Conservation (phyloP, 2,888 invertebrate species). For the Exocentrus adspersus region DNA sequence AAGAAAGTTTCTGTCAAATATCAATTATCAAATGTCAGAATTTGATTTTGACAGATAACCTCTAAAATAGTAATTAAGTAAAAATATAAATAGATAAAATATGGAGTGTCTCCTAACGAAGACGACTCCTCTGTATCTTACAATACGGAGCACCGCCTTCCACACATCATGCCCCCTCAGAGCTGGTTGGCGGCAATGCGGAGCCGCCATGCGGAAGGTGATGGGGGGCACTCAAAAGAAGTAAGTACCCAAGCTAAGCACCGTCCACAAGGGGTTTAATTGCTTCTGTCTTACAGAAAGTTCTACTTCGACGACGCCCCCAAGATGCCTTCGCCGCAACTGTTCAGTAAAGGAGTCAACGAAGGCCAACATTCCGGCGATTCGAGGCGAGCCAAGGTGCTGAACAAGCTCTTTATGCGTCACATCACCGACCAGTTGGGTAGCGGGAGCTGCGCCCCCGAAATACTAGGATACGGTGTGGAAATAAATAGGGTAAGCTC, state of each 20-base stretch:
- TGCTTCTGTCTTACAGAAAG: slow-evolving; percentile 47
- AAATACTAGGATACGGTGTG: slow-evolving; percentile 73
- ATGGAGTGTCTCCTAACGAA: not conserved
- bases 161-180: slow-evolving; percentile 14
- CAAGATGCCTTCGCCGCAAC: slow-evolving; percentile 46
- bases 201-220: slow-evolving; percentile 47
- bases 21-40: too few relatives aligned
- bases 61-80: too few relatives aligned
- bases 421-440: slow-evolving; percentile 82
- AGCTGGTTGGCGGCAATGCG: slow-evolving; percentile 36
- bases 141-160: not conserved
- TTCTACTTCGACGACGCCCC: slow-evolving; percentile 52
- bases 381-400: slow-evolving; percentile 70
- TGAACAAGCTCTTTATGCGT: slow-evolving; percentile 85
- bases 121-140: not conserved
- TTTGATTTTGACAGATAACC: too few relatives aligned
- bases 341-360: slow-evolving; percentile 61
- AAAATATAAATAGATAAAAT: not conserved
- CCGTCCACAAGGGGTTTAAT: not conserved
- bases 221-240: slow-evolving; percentile 42
- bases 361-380: slow-evolving; percentile 67
- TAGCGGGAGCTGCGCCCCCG: slow-evolving; percentile 72
- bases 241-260: too few relatives aligned
- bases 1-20: too few relatives aligned
- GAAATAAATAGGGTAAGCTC: slow-evolving; percentile 75